Base-by-base conservation (phyloP, 2,113 vertebrate species). In the Lophotis ruficrista region DNA sequence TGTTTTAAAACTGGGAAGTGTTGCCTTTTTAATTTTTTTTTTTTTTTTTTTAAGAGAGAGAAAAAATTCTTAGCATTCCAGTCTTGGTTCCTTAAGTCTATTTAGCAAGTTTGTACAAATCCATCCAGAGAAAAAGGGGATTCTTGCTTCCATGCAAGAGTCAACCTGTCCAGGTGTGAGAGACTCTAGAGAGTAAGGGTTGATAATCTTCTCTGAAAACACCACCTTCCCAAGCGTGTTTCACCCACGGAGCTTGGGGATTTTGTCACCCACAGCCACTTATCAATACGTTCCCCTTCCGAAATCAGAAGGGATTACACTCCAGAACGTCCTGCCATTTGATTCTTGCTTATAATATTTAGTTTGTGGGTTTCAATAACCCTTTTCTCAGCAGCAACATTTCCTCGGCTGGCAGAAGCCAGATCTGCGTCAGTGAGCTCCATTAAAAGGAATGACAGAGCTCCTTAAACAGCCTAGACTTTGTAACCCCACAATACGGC, bases 61-160 rank as follows among this genome's bases (percentile, higher is more conserved):
- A 82, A 21, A 93, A 90, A 97, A 98, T 98, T 98, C 97, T 97
- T 97, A 65, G 89, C 98, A 98, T 98, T 98, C 98, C 98, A 98
- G 89, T 83, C 90, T 77, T 97, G 96, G 96, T 97, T 98, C 96
- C 98, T 97, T 98, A 97, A 95, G 95, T 97, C 97, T 98, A 97
- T 96, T 93, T 93, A 98, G 97, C 98, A 98, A 98, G 98, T 97
- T 97, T 86, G 94, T 98, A 98, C 98, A 98, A 96, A 98, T 97
- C 97, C 90, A n/a, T 96, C 90, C 93, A 95, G 68, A 96, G 92
- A 97, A 96, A 97, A 96, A 96, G 89, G 84, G 97, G 97, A 98
- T 98, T 98, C 97, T 97, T 97, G 87, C 96, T 84, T 94, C 86
- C 96, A 94, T 97, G 94, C 98, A 98, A 98, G 98, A 98, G 96